Evolutionary conservation across 2,113 vertebrate species (phyloP).

Genomic region (Grus americana): DNA sequence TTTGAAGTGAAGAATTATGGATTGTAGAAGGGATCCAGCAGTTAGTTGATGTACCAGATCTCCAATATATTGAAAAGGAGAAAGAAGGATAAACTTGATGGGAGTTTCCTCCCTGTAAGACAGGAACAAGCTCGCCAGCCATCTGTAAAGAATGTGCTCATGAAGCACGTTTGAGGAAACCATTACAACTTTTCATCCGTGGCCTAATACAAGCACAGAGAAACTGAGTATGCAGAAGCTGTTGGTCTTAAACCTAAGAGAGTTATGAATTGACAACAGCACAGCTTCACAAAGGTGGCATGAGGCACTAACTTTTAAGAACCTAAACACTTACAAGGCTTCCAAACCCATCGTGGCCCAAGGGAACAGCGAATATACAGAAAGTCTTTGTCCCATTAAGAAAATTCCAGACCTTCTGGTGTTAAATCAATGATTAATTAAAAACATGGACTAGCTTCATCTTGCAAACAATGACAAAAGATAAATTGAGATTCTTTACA

Average conservation of each 20-base stretch:
- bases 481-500: background rate
- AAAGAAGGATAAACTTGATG: conserved; percentile 57
- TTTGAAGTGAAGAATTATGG: conserved; percentile 71
- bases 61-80: conserved; percentile 24
- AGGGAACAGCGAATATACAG: background rate
- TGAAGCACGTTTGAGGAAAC: conserved; percentile 34
- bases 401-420: background rate
- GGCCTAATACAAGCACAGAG: background rate
- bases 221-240: background rate
- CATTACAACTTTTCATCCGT: background rate
- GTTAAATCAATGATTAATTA: conserved; percentile 18
- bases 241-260: background rate
- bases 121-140: conserved; percentile 38
- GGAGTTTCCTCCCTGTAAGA: conserved; percentile 46
- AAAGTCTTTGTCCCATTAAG: background rate
- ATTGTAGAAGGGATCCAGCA: conserved; percentile 44
- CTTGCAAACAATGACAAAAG: background rate
- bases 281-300: background rate
- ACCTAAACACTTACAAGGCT: background rate
- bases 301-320: background rate
- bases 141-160: conserved; percentile 5
- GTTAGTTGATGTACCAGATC: conserved; percentile 45
- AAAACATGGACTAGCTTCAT: background rate
- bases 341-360: background rate
- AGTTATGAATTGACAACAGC: background rate